Evolutionary conservation across 2,113 vertebrate genomes (phyloP).

Genomic region (Coturnix japonica): DNA sequence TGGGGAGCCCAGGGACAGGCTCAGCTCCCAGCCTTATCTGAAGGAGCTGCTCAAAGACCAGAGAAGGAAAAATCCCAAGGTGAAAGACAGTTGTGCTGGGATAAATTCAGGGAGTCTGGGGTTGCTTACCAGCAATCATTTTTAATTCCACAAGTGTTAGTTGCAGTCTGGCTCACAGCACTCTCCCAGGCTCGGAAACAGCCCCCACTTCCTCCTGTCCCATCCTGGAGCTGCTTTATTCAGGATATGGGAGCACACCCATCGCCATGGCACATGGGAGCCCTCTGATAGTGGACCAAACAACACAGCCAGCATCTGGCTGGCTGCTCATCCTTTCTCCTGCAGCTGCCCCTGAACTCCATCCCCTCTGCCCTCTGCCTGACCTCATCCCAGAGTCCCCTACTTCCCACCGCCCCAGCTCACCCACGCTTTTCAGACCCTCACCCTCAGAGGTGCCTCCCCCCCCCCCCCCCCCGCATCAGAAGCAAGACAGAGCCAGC

Average conservation of each 20-base stretch:
- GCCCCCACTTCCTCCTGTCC: neutral
- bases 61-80: neutral
- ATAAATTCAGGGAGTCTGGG: neutral
- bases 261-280: conserved; percentile 12
- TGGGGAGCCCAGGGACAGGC: neutral
- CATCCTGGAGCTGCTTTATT: neutral
- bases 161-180: neutral
- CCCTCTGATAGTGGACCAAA: neutral
- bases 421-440: conserved; percentile 1
- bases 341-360: neutral
- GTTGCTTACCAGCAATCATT: neutral
- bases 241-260: neutral
- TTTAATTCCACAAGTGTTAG: neutral
- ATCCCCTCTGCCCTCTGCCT: conserved; percentile 53
- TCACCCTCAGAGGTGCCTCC: conserved; percentile 15
- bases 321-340: neutral
- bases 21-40: neutral
- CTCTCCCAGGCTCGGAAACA: accelerated
- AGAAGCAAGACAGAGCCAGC: neutral
- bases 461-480: neutral
- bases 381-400: conserved; percentile 29
- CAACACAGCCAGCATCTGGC: conserved; percentile 37
- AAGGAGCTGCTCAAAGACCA: neutral
- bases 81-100: neutral
- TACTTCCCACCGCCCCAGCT: neutral